Evolutionary conservation across 2,797 vertebrate genomes (phyloP).

Genomic region (Chanos chanos): DNA sequence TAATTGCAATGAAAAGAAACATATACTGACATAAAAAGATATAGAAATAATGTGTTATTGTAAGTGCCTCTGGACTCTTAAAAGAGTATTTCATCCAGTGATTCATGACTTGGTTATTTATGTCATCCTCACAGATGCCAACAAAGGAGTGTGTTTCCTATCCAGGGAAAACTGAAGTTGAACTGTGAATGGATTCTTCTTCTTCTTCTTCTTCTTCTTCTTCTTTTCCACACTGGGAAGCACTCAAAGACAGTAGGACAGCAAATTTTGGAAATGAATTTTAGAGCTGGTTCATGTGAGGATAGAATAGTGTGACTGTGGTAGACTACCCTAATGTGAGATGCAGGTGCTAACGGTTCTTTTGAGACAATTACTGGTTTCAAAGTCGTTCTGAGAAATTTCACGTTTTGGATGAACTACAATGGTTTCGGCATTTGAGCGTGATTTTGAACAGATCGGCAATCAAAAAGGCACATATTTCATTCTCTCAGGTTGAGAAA

Average conservation of each 20-base stretch:
- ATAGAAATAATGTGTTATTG: background rate
- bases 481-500: no score
- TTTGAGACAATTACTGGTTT: no score
- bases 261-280: background rate
- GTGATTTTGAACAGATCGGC: no score
- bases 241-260: no score
- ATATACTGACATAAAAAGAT: no score
- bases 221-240: background rate
- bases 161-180: background rate
- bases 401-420: no score
- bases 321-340: background rate
- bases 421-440: no score
- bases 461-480: no score
- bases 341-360: background rate
- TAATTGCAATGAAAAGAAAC: no score
- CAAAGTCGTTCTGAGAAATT: no score
- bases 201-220: background rate
- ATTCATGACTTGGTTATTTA: background rate
- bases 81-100: no score
- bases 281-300: background rate
- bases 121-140: background rate
- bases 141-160: background rate
- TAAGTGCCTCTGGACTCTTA: constrained; percentile 8
- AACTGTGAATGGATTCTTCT: background rate
- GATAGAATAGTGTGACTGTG: background rate